These are phyloP conservation scores for Cryptomyrus ogoouensis DNA, from an alignment of 2,113 vertebrate genomes.

Conservation along the genomic window DNA sequence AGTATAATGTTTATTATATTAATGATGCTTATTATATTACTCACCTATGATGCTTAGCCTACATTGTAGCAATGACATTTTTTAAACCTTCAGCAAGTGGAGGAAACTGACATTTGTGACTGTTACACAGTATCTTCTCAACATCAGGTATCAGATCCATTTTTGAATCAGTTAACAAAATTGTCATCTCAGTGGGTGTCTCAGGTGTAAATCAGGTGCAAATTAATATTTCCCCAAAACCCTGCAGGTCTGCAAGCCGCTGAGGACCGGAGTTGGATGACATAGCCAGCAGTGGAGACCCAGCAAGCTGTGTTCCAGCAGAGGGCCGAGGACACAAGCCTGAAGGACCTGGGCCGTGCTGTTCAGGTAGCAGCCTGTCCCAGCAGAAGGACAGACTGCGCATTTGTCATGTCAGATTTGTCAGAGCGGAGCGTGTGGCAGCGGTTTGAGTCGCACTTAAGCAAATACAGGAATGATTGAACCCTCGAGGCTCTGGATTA, in stretches of 20 bases:
- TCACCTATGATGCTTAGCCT: neutral
- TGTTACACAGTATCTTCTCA: neutral
- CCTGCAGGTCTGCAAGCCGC: neutral
- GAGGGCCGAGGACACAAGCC: neutral
- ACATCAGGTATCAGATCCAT: neutral
- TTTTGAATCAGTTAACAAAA: neutral
- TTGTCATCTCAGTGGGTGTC: neutral
- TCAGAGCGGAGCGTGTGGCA: neutral
- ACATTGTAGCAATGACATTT: neutral
- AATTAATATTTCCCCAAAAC: neutral
- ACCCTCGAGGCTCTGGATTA: conserved; percentile 12
- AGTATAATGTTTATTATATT: neutral
- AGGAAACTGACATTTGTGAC: neutral
- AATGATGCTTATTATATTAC: neutral
- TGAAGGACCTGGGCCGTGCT: neutral
- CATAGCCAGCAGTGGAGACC: neutral
- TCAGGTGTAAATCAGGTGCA: neutral
- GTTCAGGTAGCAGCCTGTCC: neutral
- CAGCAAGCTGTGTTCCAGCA: neutral
- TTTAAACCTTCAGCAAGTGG: neutral
- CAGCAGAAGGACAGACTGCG: conserved; percentile 6
- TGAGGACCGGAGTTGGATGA: neutral
- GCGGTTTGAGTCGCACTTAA: conserved; percentile 28
- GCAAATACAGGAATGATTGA: conserved; percentile 29
- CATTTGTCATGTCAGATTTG: neutral